These are phyloP conservation scores for Protosalanx chinensis DNA, from an alignment of 2,797 vertebrate genomes.

Conservation along the genomic window DNA sequence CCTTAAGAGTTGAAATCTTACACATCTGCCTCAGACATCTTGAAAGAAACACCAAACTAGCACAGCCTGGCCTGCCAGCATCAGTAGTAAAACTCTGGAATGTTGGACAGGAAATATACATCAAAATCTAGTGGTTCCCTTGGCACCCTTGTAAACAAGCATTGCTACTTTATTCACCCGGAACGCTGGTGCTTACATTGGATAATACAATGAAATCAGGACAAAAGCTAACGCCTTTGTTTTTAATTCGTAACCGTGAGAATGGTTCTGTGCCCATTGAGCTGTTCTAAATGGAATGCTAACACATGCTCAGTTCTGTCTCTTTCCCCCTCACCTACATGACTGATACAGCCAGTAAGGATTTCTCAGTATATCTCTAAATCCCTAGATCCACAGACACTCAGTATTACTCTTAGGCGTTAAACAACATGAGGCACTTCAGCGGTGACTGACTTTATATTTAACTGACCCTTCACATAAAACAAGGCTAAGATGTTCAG, in stretches of 20 bases:
- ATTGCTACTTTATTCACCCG: too few relatives aligned
- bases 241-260: slow-evolving; percentile 13
- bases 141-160: too few relatives aligned
- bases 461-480: background rate
- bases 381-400: background rate
- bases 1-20: slow-evolving; percentile 14
- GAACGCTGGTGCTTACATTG: too few relatives aligned
- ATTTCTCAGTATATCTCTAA: background rate
- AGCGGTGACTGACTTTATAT: background rate
- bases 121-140: background rate
- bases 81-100: slow-evolving; percentile 30
- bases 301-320: background rate
- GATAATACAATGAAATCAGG: too few relatives aligned
- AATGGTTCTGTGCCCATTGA: slow-evolving; percentile 13
- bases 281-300: too few relatives aligned
- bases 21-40: slow-evolving; percentile 2
- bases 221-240: too few relatives aligned
- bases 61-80: slow-evolving; percentile 15
- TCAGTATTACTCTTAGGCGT: background rate
- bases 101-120: slow-evolving; percentile 40
- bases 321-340: background rate
- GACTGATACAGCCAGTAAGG: background rate
- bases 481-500: background rate
- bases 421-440: background rate
- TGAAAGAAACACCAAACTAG: slow-evolving; percentile 37